Evolutionary conservation across 2,113 vertebrate species (phyloP).

Genomic region (Ginglymostoma cirratum): DNA sequence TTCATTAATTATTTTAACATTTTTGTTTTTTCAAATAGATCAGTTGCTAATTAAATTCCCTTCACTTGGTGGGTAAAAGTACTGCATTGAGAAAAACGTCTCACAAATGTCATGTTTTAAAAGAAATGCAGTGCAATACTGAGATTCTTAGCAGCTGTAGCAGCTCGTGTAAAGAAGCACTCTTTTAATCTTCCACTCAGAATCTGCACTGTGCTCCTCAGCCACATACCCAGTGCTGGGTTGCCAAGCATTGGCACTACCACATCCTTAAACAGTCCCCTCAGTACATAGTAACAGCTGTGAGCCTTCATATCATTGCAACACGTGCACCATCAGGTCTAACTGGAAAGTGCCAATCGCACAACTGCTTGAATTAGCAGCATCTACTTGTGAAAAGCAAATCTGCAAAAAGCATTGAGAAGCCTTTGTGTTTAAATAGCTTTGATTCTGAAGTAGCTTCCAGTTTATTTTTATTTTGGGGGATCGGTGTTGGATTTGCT

Average conservation of each 20-base stretch:
- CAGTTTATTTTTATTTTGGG: not conserved
- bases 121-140: not conserved
- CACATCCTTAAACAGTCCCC: constrained; percentile 14
- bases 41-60: not conserved
- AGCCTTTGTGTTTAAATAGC: constrained; percentile 1
- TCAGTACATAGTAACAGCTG: constrained; percentile 38
- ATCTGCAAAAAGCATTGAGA: not conserved
- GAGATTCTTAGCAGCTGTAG: not conserved
- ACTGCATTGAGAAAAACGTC: not conserved
- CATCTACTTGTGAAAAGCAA: constrained; percentile 8
- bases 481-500: not conserved
- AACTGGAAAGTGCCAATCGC: not conserved
- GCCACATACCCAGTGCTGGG: constrained; percentile 37
- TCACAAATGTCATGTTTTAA: not conserved
- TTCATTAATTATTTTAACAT: not conserved
- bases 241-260: not conserved
- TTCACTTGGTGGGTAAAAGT: not conserved
- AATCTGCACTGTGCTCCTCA: constrained; percentile 31
- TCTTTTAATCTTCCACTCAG: not conserved
- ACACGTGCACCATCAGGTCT: not conserved
- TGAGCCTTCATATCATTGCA: not conserved
- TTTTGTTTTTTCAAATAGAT: not conserved
- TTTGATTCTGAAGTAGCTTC: not conserved
- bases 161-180: not conserved
- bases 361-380: not conserved